phyloP scores from a whole-genome alignment of 2,797 vertebrate species.

The Heliangelus exortis region DNA sequence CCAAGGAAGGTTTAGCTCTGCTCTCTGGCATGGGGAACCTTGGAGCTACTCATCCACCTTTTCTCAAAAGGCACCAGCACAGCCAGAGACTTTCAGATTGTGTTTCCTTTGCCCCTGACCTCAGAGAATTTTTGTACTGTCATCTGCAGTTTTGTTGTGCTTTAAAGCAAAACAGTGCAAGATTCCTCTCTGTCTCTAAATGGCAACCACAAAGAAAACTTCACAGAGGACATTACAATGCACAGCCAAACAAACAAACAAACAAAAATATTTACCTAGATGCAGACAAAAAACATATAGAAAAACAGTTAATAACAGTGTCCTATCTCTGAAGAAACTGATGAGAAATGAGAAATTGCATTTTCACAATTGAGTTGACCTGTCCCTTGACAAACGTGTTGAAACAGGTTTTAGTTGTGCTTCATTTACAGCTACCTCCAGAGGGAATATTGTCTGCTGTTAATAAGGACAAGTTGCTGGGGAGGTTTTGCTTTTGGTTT shows the following conservation, averaged over 20 bases:
- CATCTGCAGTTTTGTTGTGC: neutral
- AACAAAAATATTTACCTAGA: neutral
- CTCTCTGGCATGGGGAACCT: neutral
- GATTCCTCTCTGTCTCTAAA: neutral
- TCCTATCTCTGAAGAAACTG: neutral
- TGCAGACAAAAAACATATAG: neutral
- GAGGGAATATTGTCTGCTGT: neutral
- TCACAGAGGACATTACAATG: neutral
- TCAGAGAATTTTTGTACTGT: neutral
- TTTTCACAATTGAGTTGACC: neutral
- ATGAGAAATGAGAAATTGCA: neutral
- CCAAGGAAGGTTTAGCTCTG: neutral
- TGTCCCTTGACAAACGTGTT: neutral
- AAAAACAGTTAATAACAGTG: neutral
- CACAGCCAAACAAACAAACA: neutral
- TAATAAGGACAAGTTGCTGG: neutral
- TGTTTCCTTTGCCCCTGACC: neutral
- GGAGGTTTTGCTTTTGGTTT: neutral
- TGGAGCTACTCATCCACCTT: rapidly evolving
- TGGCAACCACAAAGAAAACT: neutral
- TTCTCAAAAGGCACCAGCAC: neutral
- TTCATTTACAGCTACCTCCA: neutral
- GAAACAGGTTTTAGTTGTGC: neutral
- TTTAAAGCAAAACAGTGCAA: neutral
- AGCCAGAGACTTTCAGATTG: neutral